A percentile compares a stretch with the other conserved stretches of the same genome.
phyloP scores from a whole-genome alignment of 2,113 vertebrate species.

The Clarias gariepinus region DNA sequence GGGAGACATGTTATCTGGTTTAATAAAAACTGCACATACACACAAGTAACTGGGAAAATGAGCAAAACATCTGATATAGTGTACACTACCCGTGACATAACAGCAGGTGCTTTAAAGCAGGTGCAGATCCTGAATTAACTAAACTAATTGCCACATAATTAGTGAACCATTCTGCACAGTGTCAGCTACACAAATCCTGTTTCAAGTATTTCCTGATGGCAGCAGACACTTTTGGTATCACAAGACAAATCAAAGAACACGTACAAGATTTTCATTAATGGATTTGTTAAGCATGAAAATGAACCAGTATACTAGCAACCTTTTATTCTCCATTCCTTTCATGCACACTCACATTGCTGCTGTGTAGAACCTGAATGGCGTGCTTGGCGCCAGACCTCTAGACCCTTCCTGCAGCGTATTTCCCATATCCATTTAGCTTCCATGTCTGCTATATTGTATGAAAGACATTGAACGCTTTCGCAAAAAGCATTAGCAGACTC shows the following conservation, averaged over 20 bases:
- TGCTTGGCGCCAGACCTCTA: neutral
- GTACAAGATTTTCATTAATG: neutral
- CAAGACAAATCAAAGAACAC: neutral
- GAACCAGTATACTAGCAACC: neutral
- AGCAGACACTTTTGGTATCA: neutral
- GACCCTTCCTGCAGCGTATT: neutral
- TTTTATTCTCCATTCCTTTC: neutral
- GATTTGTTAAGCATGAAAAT: neutral
- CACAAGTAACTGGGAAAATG: neutral
- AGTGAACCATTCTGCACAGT: constrained; percentile 8
- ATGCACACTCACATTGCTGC: neutral
- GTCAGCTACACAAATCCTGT: constrained; percentile 16
- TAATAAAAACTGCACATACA: neutral
- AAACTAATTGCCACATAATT: constrained; percentile 34
- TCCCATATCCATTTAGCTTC: neutral
- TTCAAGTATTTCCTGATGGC: constrained; percentile 1
- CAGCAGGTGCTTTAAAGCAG: constrained; percentile 23
- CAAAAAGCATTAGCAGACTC: neutral
- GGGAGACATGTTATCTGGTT: neutral
- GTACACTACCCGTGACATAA: neutral
- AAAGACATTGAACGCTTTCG: neutral
- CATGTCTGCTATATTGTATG: neutral
- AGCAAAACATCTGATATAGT: neutral
- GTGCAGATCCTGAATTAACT: constrained; percentile 26
- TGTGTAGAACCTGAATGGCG: neutral